These are phyloP conservation scores for Hymenochirus boettgeri DNA, from an alignment of 2,113 vertebrate species.

Conservation along the genomic window DNA sequence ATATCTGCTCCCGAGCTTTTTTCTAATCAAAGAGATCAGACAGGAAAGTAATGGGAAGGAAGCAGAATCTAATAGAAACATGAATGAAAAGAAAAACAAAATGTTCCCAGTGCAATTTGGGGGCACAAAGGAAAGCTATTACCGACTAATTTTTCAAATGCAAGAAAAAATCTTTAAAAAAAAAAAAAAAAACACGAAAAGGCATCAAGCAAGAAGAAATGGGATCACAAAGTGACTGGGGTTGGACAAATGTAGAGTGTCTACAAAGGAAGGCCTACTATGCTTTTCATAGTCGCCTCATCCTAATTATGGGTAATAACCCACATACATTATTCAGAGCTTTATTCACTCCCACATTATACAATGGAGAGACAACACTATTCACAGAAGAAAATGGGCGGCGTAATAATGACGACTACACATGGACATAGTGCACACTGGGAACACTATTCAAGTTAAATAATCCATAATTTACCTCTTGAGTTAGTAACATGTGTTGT, in stretches of 20 bases:
- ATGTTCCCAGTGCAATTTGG: background rate
- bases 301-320: constrained; percentile 1
- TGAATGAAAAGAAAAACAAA: background rate
- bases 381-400: background rate
- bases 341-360: background rate
- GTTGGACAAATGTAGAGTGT: background rate
- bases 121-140: background rate
- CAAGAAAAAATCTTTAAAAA: background rate
- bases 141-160: constrained; percentile 1
- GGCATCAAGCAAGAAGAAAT: background rate
- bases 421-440: background rate
- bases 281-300: background rate
- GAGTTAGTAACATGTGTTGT: background rate
- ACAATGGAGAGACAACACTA: background rate
- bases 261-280: background rate
- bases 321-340: background rate
- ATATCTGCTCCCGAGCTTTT: background rate
- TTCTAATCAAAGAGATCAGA: background rate
- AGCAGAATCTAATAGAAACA: background rate
- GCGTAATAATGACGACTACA: background rate
- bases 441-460: background rate
- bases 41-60: background rate
- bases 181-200: constrained; percentile 5
- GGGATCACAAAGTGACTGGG: background rate
- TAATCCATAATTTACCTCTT: background rate